phyloP scores from a whole-genome alignment of 2,888 invertebrate species.

The Polydrusus tereticollis region DNA sequence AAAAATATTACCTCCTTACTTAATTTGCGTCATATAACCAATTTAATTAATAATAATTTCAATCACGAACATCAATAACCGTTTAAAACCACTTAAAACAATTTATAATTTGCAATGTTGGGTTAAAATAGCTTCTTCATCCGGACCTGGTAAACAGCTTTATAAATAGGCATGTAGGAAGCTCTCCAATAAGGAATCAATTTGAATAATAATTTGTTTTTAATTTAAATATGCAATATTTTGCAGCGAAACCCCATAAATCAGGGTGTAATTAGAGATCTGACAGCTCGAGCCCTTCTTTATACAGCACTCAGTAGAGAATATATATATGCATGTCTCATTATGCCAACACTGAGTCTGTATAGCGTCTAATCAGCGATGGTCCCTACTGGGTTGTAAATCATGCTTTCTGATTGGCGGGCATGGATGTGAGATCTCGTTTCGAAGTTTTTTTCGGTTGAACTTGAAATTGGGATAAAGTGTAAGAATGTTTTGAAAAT shows the following conservation, averaged over 20 bases:
- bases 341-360: slow-evolving; percentile 60
- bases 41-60: too few relatives aligned
- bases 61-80: not conserved
- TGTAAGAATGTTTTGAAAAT: too few relatives aligned
- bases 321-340: slow-evolving; percentile 66
- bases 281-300: slow-evolving; percentile 61
- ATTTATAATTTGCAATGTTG: not conserved
- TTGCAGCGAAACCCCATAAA: slow-evolving; percentile 54
- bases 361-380: slow-evolving; percentile 61
- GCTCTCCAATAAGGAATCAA: slow-evolving; percentile 47
- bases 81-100: not conserved
- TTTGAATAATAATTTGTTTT: slow-evolving; percentile 52
- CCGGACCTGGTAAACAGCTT: slow-evolving; percentile 31
- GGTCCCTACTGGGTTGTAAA: slow-evolving; percentile 24
- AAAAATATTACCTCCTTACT: too few relatives aligned
- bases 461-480: too few relatives aligned
- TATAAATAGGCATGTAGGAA: slow-evolving; percentile 50
- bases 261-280: slow-evolving; percentile 60
- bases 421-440: not conserved
- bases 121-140: not conserved
- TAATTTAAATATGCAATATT: slow-evolving; percentile 50
- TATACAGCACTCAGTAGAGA: slow-evolving; percentile 60
- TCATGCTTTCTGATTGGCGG: slow-evolving; percentile 14
- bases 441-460: not conserved
- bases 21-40: too few relatives aligned